Base-by-base conservation (phyloP, 2,797 vertebrate genomes). In the Xerus rutilus region DNA sequence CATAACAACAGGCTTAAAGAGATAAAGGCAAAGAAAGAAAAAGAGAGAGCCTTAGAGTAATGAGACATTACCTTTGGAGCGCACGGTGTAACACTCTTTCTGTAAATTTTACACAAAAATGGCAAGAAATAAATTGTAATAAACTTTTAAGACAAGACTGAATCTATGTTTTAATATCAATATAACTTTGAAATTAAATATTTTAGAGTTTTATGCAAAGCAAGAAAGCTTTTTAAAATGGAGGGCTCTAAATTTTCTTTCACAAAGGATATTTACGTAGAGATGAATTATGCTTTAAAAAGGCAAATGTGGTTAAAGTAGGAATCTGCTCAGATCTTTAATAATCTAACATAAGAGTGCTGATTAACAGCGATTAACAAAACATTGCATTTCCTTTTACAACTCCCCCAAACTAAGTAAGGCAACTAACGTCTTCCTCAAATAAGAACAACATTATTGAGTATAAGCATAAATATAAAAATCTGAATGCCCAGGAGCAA, bases 91-190 rank as follows among this genome's bases (percentile, higher is more conserved):
- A 99, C 99, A 99, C 98, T 99, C 99, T 99, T 99, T 99, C 99
- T 99, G 99, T 99, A 99, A 99, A 99, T 99, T 99, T 99, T 99
- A 99, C 99, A 99, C 99, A 99, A 99, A 99, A 99, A 99, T 98
- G 99, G 99, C 99, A 99, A 99, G 99, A 99, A 99, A 99, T 99
- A 99, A 99, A 99, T 99, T 99, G 99, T 99, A 99, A 99, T 99
- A 99, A 99, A 99, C 99, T 97, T 99, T 99, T 98, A 99, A 99
- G 99, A 99, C 99, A 99, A 99, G 99, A 99, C 98, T 98, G 98
- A 99, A 99, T 99, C 99, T 99, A 99, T 98, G 99, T 99, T 99
- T 99, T 98, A 99, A 98, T 97, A 98, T 93, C 97, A 99, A 98
- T 98, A 98, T 98, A 98, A 97, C 96, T 98, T 98, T 95, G 93